Evolutionary conservation across 1,140 invertebrate species (phyloP).

Genomic region (Helicorthomorpha holstii): DNA sequence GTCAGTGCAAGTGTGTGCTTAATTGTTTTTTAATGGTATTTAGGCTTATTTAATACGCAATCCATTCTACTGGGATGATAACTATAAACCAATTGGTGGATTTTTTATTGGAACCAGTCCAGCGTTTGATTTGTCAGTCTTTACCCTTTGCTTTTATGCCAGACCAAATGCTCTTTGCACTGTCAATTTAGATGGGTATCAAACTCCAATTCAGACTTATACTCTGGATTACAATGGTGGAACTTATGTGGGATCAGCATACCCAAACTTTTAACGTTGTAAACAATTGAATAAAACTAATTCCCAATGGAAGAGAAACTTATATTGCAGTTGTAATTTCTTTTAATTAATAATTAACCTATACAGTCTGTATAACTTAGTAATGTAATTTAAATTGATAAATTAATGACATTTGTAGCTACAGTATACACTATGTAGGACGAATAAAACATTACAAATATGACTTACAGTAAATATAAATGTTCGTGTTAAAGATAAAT

Average conservation of each 20-base stretch:
- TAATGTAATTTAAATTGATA: too few species aligned
- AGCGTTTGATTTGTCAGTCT: slow-evolving; percentile 78
- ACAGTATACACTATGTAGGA: too few species aligned
- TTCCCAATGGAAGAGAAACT: too few species aligned
- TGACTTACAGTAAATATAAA: too few species aligned
- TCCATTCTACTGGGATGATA: neutral
- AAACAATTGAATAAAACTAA: too few species aligned
- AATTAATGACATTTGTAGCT: too few species aligned
- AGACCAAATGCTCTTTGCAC: slow-evolving; percentile 50
- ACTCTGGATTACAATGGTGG: neutral
- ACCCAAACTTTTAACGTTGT: too few species aligned
- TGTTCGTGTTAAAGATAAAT: too few species aligned
- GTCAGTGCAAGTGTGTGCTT: neutral
- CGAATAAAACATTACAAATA: too few species aligned
- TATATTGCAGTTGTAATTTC: too few species aligned
- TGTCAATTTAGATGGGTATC: slow-evolving; percentile 47
- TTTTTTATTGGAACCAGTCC: slow-evolving; percentile 81
- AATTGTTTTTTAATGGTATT: neutral
- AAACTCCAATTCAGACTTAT: neutral
- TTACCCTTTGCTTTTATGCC: slow-evolving; percentile 64
- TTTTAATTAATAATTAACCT: too few species aligned
- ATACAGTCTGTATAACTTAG: too few species aligned
- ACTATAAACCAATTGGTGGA: neutral
- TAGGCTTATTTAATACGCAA: neutral
- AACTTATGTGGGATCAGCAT: neutral